phyloP scores from a whole-genome alignment of 2,888 invertebrate species.

The Hirudinaria manillensis region DNA sequence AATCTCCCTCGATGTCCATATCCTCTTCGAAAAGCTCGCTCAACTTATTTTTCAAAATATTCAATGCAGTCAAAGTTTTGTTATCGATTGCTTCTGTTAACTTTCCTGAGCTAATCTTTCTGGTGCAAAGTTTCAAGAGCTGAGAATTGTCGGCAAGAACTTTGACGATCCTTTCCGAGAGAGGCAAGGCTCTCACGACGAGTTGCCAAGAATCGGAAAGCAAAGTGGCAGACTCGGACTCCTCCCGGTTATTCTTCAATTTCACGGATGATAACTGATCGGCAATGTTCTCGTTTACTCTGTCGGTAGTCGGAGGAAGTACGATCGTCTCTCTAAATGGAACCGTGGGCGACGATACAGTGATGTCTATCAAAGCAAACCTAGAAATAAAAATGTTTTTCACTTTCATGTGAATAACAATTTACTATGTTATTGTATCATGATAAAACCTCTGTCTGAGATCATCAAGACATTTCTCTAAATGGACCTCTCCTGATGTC shows the following conservation, averaged over 20 bases:
- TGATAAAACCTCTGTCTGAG: slow-evolving; percentile 60
- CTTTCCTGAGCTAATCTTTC: slow-evolving; percentile 28
- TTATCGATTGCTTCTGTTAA: slow-evolving; percentile 34
- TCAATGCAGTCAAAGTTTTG: slow-evolving; percentile 44
- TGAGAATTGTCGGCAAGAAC: neutral
- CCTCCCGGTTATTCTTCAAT: neutral
- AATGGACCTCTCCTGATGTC: slow-evolving; percentile 92
- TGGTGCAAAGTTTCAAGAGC: slow-evolving; percentile 10
- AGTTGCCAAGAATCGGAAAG: slow-evolving; percentile 10
- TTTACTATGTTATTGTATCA: neutral
- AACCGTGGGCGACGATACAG: slow-evolving; percentile 89
- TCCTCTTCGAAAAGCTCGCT: slow-evolving; percentile 60
- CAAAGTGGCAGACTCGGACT: neutral
- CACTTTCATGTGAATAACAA: neutral
- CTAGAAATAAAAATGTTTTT: slow-evolving; percentile 53
- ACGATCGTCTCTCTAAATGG: slow-evolving; percentile 90
- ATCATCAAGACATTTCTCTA: slow-evolving; percentile 90
- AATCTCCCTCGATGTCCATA: slow-evolving; percentile 55
- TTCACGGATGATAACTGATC: neutral
- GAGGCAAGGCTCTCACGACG: slow-evolving; percentile 15
- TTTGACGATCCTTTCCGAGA: slow-evolving; percentile 5
- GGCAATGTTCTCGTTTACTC: slow-evolving; percentile 74
- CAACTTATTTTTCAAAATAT: slow-evolving; percentile 60
- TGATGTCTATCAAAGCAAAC: slow-evolving; percentile 69
- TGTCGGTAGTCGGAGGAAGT: slow-evolving; percentile 70